A percentile compares a stretch with the other conserved stretches of the same genome.
phyloP scores from a whole-genome alignment of 2,888 invertebrate genomes.

The Papilio elwesi region DNA sequence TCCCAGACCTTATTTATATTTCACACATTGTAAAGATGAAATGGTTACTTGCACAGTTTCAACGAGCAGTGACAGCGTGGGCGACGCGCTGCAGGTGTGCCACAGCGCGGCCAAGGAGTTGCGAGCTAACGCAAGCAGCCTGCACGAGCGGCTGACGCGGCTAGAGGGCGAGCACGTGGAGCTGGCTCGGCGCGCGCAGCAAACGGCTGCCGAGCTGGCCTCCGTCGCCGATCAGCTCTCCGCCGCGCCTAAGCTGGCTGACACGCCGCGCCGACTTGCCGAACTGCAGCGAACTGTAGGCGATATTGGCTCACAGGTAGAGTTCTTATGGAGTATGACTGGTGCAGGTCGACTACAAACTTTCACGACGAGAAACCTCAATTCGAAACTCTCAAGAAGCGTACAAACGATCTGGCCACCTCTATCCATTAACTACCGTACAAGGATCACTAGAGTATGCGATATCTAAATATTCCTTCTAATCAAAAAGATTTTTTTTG shows the following conservation, averaged over 20 bases:
- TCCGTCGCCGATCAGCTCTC: conserved; percentile 84
- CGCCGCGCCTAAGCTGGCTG: conserved; percentile 84
- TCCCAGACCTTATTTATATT: no score
- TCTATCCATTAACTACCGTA: no score
- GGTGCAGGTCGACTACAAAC: no score
- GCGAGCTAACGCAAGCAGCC: conserved; percentile 86
- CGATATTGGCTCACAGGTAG: conserved; percentile 85
- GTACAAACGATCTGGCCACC: no score
- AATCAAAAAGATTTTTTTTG: no score
- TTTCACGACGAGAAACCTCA: no score
- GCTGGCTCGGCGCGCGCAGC: conserved; percentile 60
- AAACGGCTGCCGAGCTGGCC: conserved; percentile 78
- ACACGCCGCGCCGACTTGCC: conserved; percentile 82
- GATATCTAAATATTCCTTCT: no score
- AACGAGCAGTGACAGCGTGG: conserved; percentile 88
- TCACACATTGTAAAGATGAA: no score
- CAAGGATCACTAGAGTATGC: no score
- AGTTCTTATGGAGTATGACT: conserved; percentile 29
- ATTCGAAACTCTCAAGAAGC: no score
- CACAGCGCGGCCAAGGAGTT: conserved; percentile 88
- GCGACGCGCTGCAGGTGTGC: conserved; percentile 88
- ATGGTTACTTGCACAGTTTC: conserved; percentile 75
- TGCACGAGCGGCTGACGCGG: conserved; percentile 83
- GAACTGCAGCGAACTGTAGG: conserved; percentile 83
- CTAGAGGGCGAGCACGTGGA: conserved; percentile 83